These are phyloP conservation scores for Acanthopleura granulata DNA, from an alignment of 2,888 invertebrate genomes.

Conservation along the genomic window DNA sequence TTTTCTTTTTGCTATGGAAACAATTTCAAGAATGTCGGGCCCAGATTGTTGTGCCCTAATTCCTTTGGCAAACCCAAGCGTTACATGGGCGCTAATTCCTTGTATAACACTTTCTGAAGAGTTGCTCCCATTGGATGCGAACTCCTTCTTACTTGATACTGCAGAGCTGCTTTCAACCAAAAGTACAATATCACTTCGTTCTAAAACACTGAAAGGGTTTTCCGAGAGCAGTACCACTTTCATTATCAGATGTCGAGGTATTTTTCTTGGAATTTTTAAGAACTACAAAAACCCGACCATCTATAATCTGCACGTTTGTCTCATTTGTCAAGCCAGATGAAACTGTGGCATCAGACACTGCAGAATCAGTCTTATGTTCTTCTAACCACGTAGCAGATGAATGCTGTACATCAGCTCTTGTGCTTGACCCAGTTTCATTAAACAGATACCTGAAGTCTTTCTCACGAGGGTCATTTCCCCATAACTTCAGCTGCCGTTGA, in stretches of 20 bases:
- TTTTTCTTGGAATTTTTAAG: too few relatives aligned
- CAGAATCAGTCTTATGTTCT: background rate
- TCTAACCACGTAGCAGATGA: background rate
- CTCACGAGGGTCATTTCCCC: conserved; percentile 48
- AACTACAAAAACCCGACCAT: background rate
- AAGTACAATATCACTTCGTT: background rate
- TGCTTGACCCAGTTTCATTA: background rate
- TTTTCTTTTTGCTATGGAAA: background rate
- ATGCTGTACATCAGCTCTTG: background rate
- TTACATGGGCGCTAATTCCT: conserved; percentile 17
- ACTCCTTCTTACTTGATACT: background rate
- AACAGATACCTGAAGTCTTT: background rate
- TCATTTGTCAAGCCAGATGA: background rate
- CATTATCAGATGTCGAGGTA: background rate
- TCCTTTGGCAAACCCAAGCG: conserved; percentile 19
- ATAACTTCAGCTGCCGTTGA: conserved; percentile 50
- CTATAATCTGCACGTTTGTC: background rate
- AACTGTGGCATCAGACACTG: background rate
- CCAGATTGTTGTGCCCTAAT: background rate
- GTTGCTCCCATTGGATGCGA: background rate
- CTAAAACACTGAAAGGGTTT: background rate
- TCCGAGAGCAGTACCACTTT: background rate
- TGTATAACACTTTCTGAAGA: background rate
- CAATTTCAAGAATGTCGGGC: background rate
- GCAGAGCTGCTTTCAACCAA: background rate